phyloP scores from a whole-genome alignment of 2,888 invertebrate genomes.

The Leptinotarsa rubiginosa region DNA sequence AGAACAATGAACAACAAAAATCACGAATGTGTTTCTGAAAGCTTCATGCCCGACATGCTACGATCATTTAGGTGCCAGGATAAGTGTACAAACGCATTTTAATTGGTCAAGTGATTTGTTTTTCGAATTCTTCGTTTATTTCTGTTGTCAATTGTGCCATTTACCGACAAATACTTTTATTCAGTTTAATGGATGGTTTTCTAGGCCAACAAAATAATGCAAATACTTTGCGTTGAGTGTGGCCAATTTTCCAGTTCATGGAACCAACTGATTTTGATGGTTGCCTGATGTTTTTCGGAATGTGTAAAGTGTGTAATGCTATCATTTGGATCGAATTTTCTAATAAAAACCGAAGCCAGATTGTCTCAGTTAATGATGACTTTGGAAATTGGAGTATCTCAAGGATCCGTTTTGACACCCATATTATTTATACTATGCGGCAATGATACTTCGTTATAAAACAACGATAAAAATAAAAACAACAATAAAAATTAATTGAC shows the following conservation, averaged over 20 bases:
- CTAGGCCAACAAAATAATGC: constrained; percentile 4
- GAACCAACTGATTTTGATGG: background rate
- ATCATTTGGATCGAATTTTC: too few species aligned
- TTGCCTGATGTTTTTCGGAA: background rate
- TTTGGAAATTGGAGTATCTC: too few species aligned
- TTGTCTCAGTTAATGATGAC: too few species aligned
- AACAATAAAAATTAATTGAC: too few species aligned
- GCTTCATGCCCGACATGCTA: background rate
- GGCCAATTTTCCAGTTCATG: constrained; percentile 1
- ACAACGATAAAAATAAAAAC: too few species aligned
- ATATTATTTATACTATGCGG: too few species aligned
- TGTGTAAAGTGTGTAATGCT: too few species aligned
- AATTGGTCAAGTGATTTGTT: constrained; percentile 12
- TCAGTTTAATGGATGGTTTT: background rate
- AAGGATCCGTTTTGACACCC: too few species aligned
- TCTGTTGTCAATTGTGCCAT: background rate
- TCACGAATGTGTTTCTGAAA: background rate
- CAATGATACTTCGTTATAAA: too few species aligned
- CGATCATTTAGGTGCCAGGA: background rate
- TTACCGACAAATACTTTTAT: background rate
- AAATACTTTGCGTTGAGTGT: background rate
- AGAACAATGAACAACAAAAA: background rate
- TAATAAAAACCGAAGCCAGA: too few species aligned
- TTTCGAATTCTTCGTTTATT: constrained; percentile 1
- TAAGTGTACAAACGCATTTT: constrained; percentile 6